Percentiles rank a stretch among this genome's conserved stretches.
Conservation (phyloP, 2,113 vertebrate species). For the Neopipo cinnamomea region DNA sequence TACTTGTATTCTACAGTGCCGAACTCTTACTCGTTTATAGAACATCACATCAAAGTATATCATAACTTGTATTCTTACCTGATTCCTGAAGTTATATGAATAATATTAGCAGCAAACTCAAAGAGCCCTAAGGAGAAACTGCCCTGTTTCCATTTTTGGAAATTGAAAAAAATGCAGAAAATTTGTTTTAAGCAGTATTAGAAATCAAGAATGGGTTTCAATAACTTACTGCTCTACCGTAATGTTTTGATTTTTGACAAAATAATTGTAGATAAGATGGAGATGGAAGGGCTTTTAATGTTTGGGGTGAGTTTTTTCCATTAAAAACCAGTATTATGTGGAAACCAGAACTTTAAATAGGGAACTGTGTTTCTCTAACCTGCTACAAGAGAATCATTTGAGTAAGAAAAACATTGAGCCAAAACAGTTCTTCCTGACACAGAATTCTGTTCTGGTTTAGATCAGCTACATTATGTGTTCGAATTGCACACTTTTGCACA, state of each 20-base stretch:
- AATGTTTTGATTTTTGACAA: neutral
- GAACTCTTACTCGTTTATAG: neutral
- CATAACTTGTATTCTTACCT: neutral
- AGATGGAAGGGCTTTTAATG: neutral
- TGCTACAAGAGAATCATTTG: neutral
- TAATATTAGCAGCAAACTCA: neutral
- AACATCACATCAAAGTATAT: neutral
- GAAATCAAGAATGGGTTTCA: neutral
- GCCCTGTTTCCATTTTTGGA: neutral
- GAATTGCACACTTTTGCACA: accelerated
- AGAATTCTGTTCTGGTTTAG: neutral
- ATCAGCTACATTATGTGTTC: neutral
- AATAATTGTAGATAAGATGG: neutral
- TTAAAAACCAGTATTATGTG: neutral
- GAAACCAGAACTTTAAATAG: neutral
- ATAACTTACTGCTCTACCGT: neutral
- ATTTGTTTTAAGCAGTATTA: neutral
- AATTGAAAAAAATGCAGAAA: neutral
- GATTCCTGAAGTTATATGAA: neutral
- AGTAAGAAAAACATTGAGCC: neutral
- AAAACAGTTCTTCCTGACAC: neutral
- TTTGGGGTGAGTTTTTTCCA: neutral
- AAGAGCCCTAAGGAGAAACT: neutral
- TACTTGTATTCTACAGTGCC: neutral
- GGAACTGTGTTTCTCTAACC: neutral